Evolutionary conservation across 2,888 invertebrate species (phyloP), one percentile per base, ranked within the genome.

Genomic region (Cheilosia vernalis): DNA sequence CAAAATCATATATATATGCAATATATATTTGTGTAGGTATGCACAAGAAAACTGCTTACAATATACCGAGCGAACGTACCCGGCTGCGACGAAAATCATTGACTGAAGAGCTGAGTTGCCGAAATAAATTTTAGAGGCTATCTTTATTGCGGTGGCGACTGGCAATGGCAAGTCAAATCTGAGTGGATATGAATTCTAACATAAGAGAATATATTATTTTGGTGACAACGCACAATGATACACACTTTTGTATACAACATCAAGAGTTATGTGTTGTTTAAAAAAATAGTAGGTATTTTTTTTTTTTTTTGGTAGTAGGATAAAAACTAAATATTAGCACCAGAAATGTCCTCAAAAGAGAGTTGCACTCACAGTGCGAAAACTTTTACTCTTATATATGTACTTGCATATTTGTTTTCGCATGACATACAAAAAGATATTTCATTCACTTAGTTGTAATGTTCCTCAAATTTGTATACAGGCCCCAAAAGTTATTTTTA

Each of bases 401-500:
- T 40, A 27, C 55, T 63, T 40, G 27, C 60, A 47, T 40, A 64
- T 63, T 72, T 9, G 27, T 33, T 61, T 67, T 63, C 21, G 42
- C 55, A 55, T 49, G 66, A 82, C 70, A 77, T 64, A 77, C 51
- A 77, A 30, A 51, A 66, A 30, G 37, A 55, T 40, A 53, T 58
- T 61, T n/a, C 66, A 72, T 60, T 67, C 73, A 61, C 63, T 78
- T 44, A 58, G 37, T 61, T 76, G 61, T 63, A 83, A 61, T 73
- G 17, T 64, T 79, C n/a, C 21, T 56, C 27, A 3, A 60, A 66
- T 49, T 49, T 69, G 30, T 69, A 30, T 58, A 60, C 74, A 80
- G 53, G 69, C 74, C 79, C 53, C 58, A 70, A 69, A 74, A 70
- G 24, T 10, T 84, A 84, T 84, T 84, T 84, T 69, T 84, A 80